Evolutionary conservation across 2,797 vertebrate genomes (phyloP).

Genomic region (Cossypha caffra): DNA sequence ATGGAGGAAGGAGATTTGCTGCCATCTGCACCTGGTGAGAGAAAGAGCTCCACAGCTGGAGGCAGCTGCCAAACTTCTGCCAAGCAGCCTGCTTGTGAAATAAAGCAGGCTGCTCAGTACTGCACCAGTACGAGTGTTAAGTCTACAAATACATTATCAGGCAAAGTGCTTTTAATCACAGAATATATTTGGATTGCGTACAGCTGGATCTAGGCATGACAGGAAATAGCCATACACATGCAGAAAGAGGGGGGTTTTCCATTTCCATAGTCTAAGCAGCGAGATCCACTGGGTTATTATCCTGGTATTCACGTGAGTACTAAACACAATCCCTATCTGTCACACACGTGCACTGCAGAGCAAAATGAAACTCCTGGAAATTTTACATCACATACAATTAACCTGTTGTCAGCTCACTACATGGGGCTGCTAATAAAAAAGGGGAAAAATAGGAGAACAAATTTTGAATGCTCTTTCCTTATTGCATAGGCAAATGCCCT

Average conservation of each 20-base stretch:
- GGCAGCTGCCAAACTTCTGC: slow-evolving; percentile 17
- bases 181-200: not conserved
- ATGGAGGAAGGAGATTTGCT: slow-evolving; percentile 37
- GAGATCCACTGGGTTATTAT: not conserved
- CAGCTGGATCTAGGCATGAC: not conserved
- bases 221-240: not conserved
- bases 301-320: accelerated
- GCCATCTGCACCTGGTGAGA: slow-evolving; percentile 59
- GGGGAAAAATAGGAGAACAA: not conserved
- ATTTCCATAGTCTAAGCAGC: not conserved
- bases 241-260: not conserved
- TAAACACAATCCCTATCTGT: not conserved
- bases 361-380: not conserved
- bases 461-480: not conserved
- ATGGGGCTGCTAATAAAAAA: not conserved
- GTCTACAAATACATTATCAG: not conserved
- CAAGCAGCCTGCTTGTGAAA: not conserved
- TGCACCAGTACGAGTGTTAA: not conserved
- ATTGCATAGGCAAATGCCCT: not conserved
- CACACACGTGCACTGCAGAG: not conserved
- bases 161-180: not conserved
- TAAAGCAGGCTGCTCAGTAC: not conserved
- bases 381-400: not conserved
- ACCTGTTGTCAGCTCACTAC: not conserved
- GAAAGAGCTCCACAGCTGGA: slow-evolving; percentile 52